Conservation (phyloP, 2,797 vertebrate species). For the Gadopsis bispinosus region DNA sequence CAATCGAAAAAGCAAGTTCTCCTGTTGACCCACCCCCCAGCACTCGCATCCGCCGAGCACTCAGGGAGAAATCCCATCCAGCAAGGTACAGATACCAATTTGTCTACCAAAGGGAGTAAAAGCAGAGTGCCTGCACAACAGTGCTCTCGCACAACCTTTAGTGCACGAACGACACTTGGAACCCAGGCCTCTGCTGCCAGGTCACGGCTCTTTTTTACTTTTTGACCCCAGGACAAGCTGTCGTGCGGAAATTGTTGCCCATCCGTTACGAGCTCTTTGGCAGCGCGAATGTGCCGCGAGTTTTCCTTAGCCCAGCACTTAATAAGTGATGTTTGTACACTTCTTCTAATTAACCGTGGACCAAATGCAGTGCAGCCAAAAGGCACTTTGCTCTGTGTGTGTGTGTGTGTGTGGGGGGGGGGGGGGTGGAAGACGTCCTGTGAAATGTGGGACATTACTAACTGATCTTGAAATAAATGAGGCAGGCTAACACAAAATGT, state of each 20-base stretch:
- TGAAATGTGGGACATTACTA: conserved; percentile 26
- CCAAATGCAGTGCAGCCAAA: conserved; percentile 14
- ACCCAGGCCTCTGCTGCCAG: conserved; percentile 19
- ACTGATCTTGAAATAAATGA: conserved; percentile 34
- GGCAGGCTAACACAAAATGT: conserved; percentile 22
- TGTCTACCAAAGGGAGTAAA: conserved; percentile 38
- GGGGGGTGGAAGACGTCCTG: conserved; percentile 38
- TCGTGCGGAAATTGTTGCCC: conserved; percentile 22
- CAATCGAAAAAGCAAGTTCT: conserved; percentile 13
- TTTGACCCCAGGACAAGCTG: conserved; percentile 40
- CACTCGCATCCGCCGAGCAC: conserved; percentile 34
- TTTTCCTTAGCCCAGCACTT: conserved; percentile 14
- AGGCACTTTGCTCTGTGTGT: conserved; percentile 31
- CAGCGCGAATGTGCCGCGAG: background rate
- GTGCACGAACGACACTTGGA: conserved; percentile 43
- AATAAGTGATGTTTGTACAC: conserved; percentile 21
- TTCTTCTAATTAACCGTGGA: conserved; percentile 30
- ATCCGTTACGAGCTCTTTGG: background rate
- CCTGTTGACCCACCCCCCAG: background rate
- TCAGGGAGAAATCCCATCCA: conserved; percentile 47
- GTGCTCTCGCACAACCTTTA: conserved; percentile 27
- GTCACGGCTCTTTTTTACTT: conserved; percentile 38
- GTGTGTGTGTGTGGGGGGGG: conserved; percentile 2
- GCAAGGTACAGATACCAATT: conserved; percentile 50
- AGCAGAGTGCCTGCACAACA: conserved; percentile 47